Base-by-base conservation (phyloP, 2,888 invertebrate genomes). In the Diaperis boleti region DNA sequence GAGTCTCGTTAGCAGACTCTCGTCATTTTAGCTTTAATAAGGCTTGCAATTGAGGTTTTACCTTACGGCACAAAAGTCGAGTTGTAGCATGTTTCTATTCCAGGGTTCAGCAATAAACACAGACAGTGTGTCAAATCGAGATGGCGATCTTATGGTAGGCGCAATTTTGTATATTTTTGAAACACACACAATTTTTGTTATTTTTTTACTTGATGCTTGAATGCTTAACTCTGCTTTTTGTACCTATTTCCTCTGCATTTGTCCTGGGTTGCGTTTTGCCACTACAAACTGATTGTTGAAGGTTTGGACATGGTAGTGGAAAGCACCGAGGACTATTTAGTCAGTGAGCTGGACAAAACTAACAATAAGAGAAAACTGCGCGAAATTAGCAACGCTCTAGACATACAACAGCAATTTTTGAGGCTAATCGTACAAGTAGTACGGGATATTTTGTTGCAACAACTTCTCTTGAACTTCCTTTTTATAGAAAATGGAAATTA, bases 401-500 rank as follows among this genome's bases (percentile, higher is more conserved):
- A 92, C 49, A 89, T 88, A 55, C 92, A 93, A 75, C 89, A 92
- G 72, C 90, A 90, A 26, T 85, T 95, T 26, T 80, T 95, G 31
- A 85, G 92, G 14, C 85, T 94, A 0, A 89, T 92, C 64, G 88
- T 89, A 2, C 89, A 90, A 84, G 89, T 89, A 79, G 65, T 29
- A 41, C n/a, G n/a, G n/a, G n/a, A n/a, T n/a, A n/a, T n/a, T n/a
- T n/a, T n/a, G n/a, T n/a, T n/a, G 20, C 3, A 20, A 3, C 20
- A 20, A 20, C 3, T 22, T 20, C n/a, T 6, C n/a, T n/a, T n/a
- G n/a, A n/a, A 11, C 1, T 42, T 45, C 1, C 39, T 3, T 33
- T 11, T 26, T 79, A 26, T 81, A 92, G 89, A 95, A 95, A 88
- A 94, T 95, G 95, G 95, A 95, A 81, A 94, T 95, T 31, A 91